Percentiles rank a stretch among this genome's conserved stretches.
Evolutionary conservation across 2,797 vertebrate genomes (phyloP).

Genomic region (Coccyzus lansbergi): DNA sequence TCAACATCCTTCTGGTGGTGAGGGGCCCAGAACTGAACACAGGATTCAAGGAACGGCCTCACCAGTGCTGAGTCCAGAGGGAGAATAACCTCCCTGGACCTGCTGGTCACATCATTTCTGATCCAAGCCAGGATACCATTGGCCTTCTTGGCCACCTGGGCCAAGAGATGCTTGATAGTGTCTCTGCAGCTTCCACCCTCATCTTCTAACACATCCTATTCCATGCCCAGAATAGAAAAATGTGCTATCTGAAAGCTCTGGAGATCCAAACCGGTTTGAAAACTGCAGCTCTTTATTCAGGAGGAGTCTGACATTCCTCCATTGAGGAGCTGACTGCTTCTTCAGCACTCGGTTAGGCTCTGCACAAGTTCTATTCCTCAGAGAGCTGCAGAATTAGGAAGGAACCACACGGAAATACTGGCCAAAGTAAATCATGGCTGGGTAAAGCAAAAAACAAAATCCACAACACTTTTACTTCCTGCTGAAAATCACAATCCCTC

Average conservation of each 20-base stretch:
- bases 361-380: background rate
- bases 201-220: background rate
- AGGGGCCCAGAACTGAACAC: too few species aligned
- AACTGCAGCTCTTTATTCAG: background rate
- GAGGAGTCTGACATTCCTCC: background rate
- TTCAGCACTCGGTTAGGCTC: background rate
- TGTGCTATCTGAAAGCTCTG: background rate
- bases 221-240: background rate
- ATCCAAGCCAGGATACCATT: too few species aligned
- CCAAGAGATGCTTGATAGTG: background rate
- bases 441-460: background rate
- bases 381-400: background rate
- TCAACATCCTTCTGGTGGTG: too few species aligned
- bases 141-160: too few species aligned
- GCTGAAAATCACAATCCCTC: background rate
- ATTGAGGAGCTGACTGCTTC: fast-evolving
- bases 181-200: background rate
- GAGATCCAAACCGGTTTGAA: background rate
- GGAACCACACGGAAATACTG: background rate
- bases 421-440: background rate
- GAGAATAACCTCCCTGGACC: too few species aligned
- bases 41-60: too few species aligned
- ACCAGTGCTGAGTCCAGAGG: too few species aligned
- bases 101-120: too few species aligned
- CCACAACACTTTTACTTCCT: background rate